Base-by-base conservation (phyloP, 1,140 invertebrate species). In the Drosophila micromelanica region DNA sequence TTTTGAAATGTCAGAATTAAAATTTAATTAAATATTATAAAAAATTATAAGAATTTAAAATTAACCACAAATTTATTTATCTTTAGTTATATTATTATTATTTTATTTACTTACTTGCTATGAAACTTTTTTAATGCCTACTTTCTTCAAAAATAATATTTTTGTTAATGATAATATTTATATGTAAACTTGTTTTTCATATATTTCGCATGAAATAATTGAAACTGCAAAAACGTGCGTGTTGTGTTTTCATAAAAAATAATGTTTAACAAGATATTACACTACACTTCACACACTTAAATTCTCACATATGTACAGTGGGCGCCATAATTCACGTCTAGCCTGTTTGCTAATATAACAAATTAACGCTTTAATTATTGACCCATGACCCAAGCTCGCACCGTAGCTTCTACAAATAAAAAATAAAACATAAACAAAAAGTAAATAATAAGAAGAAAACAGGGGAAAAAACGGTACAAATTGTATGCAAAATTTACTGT, bases 401-500 rank as follows among this genome's bases (percentile, higher is more conserved):
- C 32, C 30, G 5, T 12, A 35, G 13, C 42, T 13, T 11, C 51
- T 2, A 30, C 1, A 30, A 30, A 30, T 4, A 30, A 5, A 5
- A 71, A 46, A n/a, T 49, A 56, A 71, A 55, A 32, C 49, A 9
- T 62, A 20, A 27, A 15, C 7, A 15, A 43, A 45, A 42, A 37
- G 35, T 20, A 20, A 20, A 20, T 20, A 11, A 64, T 51, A n/a
- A 11, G 8, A 40, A 3, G 9, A 35, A 48, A 55, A 49, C 42
- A 43, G 49, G 11, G 17, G n/a, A n/a, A n/a, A 73, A 60, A 63
- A 70, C 60, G 59, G 68, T 46, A 70, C 40, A 64, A 57, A 64
- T 70, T 65, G 71, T 49, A 55, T 81, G 52, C 61, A 51, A 60
- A 81, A 81, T 77, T 81, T 56, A 70, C 73, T 73, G 40, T 61